Percentiles rank a stretch among this genome's conserved stretches.
These are phyloP conservation scores for Leptopilina syphax DNA, from an alignment of 2,888 invertebrate genomes.

Conservation along the genomic window DNA sequence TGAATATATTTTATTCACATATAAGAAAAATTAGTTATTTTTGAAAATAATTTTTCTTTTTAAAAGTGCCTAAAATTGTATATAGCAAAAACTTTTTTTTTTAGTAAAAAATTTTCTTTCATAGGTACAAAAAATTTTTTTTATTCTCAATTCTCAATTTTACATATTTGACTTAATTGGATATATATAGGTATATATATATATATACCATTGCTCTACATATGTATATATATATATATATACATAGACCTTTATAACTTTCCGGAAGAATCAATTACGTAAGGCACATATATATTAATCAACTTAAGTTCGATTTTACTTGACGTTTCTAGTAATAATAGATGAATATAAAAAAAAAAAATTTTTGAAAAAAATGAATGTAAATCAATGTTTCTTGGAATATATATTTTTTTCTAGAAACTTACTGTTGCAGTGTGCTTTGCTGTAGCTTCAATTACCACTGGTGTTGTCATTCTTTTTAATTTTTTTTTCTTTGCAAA, in stretches of 20 bases:
- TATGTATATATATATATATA: too few relatives aligned
- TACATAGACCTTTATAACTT: background rate
- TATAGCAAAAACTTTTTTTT: too few relatives aligned
- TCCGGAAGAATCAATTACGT: constrained; percentile 19
- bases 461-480: constrained; percentile 80
- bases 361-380: background rate
- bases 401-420: constrained; percentile 58
- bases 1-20: too few relatives aligned
- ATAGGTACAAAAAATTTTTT: too few relatives aligned
- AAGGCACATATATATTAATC: constrained; percentile 14
- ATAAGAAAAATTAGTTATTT: too few relatives aligned
- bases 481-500: background rate
- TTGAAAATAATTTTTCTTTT: too few relatives aligned
- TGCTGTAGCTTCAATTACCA: constrained; percentile 88
- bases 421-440: constrained; percentile 92
- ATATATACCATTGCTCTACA: too few relatives aligned
- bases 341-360: background rate
- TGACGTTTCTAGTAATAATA: background rate
- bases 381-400: background rate
- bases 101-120: too few relatives aligned
- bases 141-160: too few relatives aligned
- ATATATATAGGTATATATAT: too few relatives aligned
- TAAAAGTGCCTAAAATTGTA: too few relatives aligned
- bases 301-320: constrained; percentile 28
- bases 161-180: too few relatives aligned